These are phyloP conservation scores for Argyresthia goedartella DNA, from an alignment of 2,888 invertebrate genomes.

Conservation along the genomic window DNA sequence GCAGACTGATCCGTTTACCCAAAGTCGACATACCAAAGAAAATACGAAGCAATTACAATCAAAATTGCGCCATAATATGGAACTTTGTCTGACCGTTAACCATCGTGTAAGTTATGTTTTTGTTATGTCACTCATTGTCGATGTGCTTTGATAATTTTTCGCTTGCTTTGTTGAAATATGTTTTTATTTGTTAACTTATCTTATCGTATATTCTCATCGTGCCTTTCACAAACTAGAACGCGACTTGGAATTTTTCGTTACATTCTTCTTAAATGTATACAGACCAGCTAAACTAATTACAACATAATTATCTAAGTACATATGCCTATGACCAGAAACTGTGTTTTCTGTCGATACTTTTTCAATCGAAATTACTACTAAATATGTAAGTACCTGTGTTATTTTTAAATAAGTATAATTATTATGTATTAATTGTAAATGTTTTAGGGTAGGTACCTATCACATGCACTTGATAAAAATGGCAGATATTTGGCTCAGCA, in stretches of 20 bases:
- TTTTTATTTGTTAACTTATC: neutral
- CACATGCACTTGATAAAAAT: neutral
- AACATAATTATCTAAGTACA: too few relatives aligned
- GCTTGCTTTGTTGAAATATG: constrained; percentile 44
- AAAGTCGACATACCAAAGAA: constrained; percentile 37
- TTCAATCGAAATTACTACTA: too few relatives aligned
- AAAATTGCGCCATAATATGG: constrained; percentile 49
- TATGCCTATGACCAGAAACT: too few relatives aligned
- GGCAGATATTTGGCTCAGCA: neutral
- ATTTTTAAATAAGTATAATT: too few relatives aligned
- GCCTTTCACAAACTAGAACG: neutral
- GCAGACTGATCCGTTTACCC: constrained; percentile 57
- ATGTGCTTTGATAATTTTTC: constrained; percentile 58
- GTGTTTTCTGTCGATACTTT: too few relatives aligned
- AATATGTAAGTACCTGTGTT: too few relatives aligned
- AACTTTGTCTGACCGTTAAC: constrained; percentile 58
- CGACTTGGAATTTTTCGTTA: neutral
- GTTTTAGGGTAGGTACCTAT: too few relatives aligned
- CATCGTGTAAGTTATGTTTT: constrained; percentile 69
- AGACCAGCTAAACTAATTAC: too few relatives aligned
- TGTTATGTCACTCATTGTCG: constrained; percentile 67
- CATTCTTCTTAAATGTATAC: too few relatives aligned
- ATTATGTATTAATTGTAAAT: too few relatives aligned
- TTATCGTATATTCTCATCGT: neutral
- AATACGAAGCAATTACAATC: constrained; percentile 22